These are phyloP conservation scores for Chromobotia macracanthus DNA, from an alignment of 2,797 vertebrate species.

Conservation along the genomic window DNA sequence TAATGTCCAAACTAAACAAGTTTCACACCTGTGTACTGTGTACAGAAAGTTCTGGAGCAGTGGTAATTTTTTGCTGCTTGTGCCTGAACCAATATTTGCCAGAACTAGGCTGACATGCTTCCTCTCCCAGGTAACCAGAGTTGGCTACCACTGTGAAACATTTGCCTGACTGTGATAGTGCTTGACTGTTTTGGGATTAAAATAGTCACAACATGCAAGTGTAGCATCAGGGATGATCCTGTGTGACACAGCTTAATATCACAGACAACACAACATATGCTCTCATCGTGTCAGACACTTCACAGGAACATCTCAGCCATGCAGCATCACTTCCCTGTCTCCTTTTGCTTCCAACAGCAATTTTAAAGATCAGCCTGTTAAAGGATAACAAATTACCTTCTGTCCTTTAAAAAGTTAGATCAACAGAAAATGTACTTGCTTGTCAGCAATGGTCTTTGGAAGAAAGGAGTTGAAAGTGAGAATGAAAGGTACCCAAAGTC, in stretches of 20 bases:
- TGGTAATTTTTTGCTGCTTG: slow-evolving; percentile 5
- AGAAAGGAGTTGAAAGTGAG: slow-evolving; percentile 46
- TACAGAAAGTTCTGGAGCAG: slow-evolving; percentile 6
- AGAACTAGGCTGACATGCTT: slow-evolving; percentile 15
- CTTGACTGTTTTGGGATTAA: slow-evolving; percentile 65
- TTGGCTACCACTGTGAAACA: slow-evolving; percentile 25
- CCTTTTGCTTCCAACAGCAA: slow-evolving; percentile 50
- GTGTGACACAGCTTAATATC: slow-evolving; percentile 66
- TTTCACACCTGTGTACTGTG: not conserved
- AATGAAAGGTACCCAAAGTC: slow-evolving; percentile 51
- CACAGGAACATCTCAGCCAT: not conserved
- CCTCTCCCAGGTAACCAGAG: not conserved
- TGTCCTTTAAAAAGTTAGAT: slow-evolving; percentile 57
- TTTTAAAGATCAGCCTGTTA: slow-evolving; percentile 50
- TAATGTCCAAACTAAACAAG: not conserved
- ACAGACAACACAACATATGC: slow-evolving; percentile 64
- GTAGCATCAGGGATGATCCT: slow-evolving; percentile 63
- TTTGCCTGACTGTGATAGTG: slow-evolving; percentile 67
- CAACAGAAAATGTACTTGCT: slow-evolving; percentile 58
- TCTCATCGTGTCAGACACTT: slow-evolving; percentile 49
- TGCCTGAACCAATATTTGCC: slow-evolving; percentile 32
- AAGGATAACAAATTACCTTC: slow-evolving; percentile 47
- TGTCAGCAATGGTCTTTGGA: slow-evolving; percentile 57
- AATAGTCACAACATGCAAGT: slow-evolving; percentile 60
- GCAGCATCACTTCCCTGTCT: slow-evolving; percentile 32